Percentiles rank a stretch among this genome's conserved stretches.
phyloP scores from a whole-genome alignment of 2,113 vertebrate species.

The Tautogolabrus adspersus region DNA sequence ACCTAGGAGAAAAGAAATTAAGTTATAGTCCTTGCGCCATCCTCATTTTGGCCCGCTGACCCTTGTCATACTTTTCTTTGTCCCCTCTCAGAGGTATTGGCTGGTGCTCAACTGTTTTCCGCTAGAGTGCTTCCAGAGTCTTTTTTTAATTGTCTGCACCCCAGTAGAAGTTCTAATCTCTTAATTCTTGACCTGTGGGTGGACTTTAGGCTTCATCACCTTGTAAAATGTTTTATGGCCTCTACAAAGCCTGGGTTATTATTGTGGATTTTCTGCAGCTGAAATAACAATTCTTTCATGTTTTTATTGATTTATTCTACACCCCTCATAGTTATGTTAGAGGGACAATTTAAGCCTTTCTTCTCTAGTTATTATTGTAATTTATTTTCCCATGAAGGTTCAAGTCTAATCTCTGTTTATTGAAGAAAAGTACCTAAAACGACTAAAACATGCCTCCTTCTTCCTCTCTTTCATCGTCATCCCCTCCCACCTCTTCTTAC shows the following conservation, averaged over 20 bases:
- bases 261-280: conserved; percentile 9
- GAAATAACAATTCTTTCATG: conserved; percentile 2
- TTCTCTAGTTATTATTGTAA: background rate
- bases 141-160: conserved; percentile 49
- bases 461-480: conserved; percentile 3
- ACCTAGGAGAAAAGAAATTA: conserved; percentile 37
- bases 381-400: background rate
- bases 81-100: conserved; percentile 36
- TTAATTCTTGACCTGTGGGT: conserved; percentile 41
- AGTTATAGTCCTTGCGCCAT: conserved; percentile 13
- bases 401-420: background rate
- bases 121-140: conserved; percentile 35
- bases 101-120: conserved; percentile 28
- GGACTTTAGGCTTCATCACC: conserved; percentile 26
- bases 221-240: background rate
- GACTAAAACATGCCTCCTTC: conserved; percentile 12
- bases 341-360: no score
- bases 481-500: background rate
- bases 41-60: conserved; percentile 39
- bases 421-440: background rate
- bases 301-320: conserved; percentile 17
- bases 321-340: background rate
- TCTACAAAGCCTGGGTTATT: conserved; percentile 17
- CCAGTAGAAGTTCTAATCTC: conserved; percentile 39
- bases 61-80: conserved; percentile 48